Conservation (phyloP, 2,113 vertebrate species). For the Sturnira hondurensis region DNA sequence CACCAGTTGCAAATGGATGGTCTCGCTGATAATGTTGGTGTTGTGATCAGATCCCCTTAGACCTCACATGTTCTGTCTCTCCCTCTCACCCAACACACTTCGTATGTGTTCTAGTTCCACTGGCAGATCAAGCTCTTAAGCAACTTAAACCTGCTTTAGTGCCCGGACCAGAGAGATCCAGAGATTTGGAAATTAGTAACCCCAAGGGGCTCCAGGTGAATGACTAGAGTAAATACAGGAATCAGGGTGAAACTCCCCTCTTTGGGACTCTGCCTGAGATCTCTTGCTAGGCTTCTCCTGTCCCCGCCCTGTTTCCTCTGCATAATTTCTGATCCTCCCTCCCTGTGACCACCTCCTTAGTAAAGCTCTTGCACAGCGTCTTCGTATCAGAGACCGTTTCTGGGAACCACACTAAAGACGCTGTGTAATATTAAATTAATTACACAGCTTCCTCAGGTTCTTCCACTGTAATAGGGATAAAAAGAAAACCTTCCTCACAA, state of each 20-base stretch:
- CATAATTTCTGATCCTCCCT: not conserved
- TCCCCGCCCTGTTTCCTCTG: not conserved
- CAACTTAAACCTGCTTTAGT: not conserved
- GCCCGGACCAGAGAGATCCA: not conserved
- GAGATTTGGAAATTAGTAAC: not conserved
- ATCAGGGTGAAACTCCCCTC: not conserved
- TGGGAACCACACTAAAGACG: not conserved
- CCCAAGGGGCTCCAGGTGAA: not conserved
- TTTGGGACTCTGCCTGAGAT: not conserved
- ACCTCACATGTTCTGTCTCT: not conserved
- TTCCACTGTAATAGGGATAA: not conserved
- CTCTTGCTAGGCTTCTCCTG: not conserved
- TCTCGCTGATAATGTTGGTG: not conserved
- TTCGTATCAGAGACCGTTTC: not conserved
- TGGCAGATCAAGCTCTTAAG: not conserved
- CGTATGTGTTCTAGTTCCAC: not conserved
- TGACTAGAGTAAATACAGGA: not conserved
- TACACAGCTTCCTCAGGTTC: not conserved
- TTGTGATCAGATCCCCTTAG: not conserved
- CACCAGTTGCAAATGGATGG: too few species aligned
- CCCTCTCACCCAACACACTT: fast-evolving
- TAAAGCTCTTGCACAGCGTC: not conserved
- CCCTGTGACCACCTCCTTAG: not conserved
- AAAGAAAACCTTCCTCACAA: not conserved
- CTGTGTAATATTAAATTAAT: not conserved